These are phyloP conservation scores for Ceratoteleas bidentatus DNA, from an alignment of 1,140 invertebrate species.

Conservation along the genomic window DNA sequence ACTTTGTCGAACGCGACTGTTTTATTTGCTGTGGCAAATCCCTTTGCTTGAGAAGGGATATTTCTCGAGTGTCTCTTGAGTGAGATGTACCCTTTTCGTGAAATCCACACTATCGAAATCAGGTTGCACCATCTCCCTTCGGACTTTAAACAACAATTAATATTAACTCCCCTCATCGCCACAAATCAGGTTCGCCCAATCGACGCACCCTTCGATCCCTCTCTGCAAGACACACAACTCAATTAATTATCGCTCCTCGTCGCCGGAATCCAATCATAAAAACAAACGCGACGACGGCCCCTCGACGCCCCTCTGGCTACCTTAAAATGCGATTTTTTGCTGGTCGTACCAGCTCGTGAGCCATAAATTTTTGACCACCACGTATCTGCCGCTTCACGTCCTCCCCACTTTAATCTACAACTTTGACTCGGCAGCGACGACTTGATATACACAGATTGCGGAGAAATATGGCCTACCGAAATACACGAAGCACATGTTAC, in stretches of 20 bases:
- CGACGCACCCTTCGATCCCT: constrained; percentile 28
- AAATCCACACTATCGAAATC: too few relatives aligned
- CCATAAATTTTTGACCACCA: constrained; percentile 63
- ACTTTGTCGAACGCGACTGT: too few relatives aligned
- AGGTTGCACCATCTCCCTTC: not conserved
- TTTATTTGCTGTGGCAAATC: too few relatives aligned
- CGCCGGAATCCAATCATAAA: constrained; percentile 58
- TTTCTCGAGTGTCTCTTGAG: too few relatives aligned
- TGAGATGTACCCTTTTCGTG: too few relatives aligned
- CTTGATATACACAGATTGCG: constrained; percentile 63
- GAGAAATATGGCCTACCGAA: constrained; percentile 60
- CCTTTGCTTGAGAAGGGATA: too few relatives aligned
- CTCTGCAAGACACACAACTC: constrained; percentile 37
- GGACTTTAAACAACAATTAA: constrained; percentile 30
- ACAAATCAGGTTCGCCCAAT: constrained; percentile 48
- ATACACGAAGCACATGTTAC: constrained; percentile 56
- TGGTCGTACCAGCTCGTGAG: constrained; percentile 32
- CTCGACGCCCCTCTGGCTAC: constrained; percentile 2
- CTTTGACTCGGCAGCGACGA: constrained; percentile 61
- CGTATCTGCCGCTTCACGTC: constrained; percentile 54
- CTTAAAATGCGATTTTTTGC: constrained; percentile 55
- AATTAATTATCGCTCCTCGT: constrained; percentile 52
- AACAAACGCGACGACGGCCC: constrained; percentile 38
- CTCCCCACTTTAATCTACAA: constrained; percentile 65
- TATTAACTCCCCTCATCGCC: constrained; percentile 19